Conservation (phyloP, 2,113 vertebrate species). For the Forbesichthys agassizii region DNA sequence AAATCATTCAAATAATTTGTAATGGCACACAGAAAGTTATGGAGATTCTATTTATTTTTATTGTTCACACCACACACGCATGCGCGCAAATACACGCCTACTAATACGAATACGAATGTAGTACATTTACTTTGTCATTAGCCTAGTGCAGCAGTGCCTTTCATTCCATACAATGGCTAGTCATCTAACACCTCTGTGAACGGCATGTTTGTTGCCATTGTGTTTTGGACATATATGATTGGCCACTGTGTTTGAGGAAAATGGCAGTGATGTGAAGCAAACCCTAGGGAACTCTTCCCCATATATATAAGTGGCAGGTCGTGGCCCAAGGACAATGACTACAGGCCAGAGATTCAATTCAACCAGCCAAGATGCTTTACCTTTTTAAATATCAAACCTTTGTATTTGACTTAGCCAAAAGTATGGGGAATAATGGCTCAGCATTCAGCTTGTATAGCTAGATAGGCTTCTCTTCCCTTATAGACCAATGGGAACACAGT, state of each 20-base stretch:
- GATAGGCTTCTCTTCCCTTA: not conserved
- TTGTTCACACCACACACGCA: slow-evolving; percentile 4
- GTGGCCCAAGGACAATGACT: slow-evolving; percentile 24
- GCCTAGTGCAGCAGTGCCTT: slow-evolving; percentile 50
- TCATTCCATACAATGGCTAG: slow-evolving; percentile 60
- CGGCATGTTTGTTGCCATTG: slow-evolving; percentile 45
- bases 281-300: not conserved
- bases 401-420: slow-evolving; percentile 36
- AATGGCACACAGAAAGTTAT: too few relatives aligned
- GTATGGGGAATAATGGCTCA: slow-evolving; percentile 2
- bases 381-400: slow-evolving; percentile 37
- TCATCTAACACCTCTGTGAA: slow-evolving; percentile 61
- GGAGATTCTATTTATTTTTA: too few relatives aligned
- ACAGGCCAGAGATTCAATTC: slow-evolving; percentile 13
- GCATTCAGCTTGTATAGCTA: not conserved
- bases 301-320: slow-evolving; percentile 41
- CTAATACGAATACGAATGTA: too few relatives aligned
- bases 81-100: not conserved
- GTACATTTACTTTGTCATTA: slow-evolving; percentile 33
- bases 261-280: slow-evolving; percentile 17
- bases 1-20: too few relatives aligned
- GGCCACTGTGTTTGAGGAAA: slow-evolving; percentile 27
- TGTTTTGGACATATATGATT: slow-evolving; percentile 50
- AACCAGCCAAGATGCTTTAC: not conserved
- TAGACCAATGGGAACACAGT: slow-evolving; percentile 7